Percentiles rank a stretch among this genome's conserved stretches.
Evolutionary conservation across 2,113 vertebrate genomes (phyloP).

Genomic region (Psilopsiagon aymara): DNA sequence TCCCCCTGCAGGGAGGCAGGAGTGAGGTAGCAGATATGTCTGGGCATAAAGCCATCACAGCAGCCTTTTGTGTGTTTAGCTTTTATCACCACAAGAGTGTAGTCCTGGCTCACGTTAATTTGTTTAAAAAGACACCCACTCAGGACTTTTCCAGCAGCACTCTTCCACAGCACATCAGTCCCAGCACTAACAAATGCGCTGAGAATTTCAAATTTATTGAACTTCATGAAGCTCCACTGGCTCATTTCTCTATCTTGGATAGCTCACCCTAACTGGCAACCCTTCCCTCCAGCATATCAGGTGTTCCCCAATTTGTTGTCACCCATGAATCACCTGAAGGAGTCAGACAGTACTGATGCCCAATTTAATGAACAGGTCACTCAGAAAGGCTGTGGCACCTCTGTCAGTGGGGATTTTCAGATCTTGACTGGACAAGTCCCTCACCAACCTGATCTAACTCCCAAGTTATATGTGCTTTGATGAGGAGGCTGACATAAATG

Average conservation of each 20-base stretch:
- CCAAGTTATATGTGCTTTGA: background rate
- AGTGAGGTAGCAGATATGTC: fast-evolving
- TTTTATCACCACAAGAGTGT: background rate
- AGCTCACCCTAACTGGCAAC: background rate
- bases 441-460: background rate
- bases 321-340: background rate
- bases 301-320: background rate
- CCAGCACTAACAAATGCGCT: background rate
- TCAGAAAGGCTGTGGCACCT: background rate
- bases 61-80: background rate
- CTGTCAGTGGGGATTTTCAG: background rate
- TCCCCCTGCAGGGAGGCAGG: background rate
- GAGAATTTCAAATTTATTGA: background rate
- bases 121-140: background rate
- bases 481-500: background rate
- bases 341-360: background rate
- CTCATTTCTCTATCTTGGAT: background rate
- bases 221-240: background rate
- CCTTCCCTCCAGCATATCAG: background rate
- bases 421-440: background rate
- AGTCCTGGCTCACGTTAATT: background rate
- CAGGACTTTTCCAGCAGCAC: background rate
- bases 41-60: background rate
- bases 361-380: background rate
- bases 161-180: background rate